Percentiles rank a stretch among this genome's conserved stretches.
Evolutionary conservation across 2,113 vertebrate genomes (phyloP).

Genomic region (Pelobates fuscus): DNA sequence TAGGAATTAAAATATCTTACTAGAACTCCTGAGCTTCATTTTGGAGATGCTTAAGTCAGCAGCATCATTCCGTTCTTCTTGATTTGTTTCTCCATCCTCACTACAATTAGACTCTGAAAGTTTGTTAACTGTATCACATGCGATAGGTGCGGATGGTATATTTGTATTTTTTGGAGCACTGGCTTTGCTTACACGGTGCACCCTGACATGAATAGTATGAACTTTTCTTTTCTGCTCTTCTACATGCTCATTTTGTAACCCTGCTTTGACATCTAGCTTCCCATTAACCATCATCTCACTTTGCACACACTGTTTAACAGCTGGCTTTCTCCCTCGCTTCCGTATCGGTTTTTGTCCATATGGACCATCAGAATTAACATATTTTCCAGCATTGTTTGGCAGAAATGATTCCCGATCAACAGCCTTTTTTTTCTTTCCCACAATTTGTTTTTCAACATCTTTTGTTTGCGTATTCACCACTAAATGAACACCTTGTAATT

Average conservation of each 20-base stretch:
- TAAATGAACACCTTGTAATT: no score
- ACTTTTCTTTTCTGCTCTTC: background rate
- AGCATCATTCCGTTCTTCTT: slow-evolving; percentile 16
- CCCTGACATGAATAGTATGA: background rate
- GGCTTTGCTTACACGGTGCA: background rate
- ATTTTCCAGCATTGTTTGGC: no score
- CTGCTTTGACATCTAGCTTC: background rate
- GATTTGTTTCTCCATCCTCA: background rate
- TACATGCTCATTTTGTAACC: background rate
- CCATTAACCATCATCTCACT: background rate
- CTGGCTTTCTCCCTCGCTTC: background rate
- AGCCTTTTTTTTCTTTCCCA: no score
- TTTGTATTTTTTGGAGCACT: background rate
- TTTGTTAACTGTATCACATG: no score
- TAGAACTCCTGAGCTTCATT: slow-evolving; percentile 18
- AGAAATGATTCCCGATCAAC: no score
- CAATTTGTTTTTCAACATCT: no score
- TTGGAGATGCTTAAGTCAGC: slow-evolving; percentile 28
- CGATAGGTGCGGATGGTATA: background rate
- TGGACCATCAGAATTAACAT: background rate
- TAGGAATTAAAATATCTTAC: slow-evolving; percentile 41
- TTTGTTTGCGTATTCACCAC: no score
- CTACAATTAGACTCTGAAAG: background rate
- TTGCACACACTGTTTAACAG: background rate
- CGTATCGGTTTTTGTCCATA: background rate